Evolutionary conservation across 2,113 vertebrate species (phyloP).

Genomic region (Phainopepla nitens): DNA sequence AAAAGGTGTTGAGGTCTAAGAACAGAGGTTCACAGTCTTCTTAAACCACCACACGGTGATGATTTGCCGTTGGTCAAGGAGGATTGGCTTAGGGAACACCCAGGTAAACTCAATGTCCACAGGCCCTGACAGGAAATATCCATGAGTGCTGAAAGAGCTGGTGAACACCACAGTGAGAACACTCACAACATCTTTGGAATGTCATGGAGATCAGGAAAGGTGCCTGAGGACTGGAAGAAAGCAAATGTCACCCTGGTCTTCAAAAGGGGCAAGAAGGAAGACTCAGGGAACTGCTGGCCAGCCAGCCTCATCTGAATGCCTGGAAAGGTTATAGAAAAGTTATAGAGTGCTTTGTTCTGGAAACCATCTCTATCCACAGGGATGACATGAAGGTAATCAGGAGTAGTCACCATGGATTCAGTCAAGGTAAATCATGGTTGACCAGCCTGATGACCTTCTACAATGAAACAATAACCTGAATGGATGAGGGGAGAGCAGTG

Average conservation of each 20-base stretch:
- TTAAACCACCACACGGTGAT: background rate
- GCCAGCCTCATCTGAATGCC: background rate
- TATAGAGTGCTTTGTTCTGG: background rate
- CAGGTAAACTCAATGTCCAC: background rate
- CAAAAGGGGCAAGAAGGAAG: background rate
- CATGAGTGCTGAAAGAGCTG: background rate
- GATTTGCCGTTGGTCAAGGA: background rate
- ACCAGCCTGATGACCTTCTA: background rate
- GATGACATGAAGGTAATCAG: background rate
- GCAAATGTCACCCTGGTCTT: background rate
- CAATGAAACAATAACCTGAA: background rate
- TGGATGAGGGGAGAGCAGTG: background rate
- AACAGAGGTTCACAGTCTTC: background rate
- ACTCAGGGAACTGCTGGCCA: fast-evolving
- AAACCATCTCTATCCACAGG: background rate
- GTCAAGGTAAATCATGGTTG: background rate
- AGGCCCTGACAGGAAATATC: background rate
- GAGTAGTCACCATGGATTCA: background rate
- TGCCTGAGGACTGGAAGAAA: background rate
- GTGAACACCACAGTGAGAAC: background rate
- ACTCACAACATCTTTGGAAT: background rate
- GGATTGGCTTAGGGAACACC: background rate
- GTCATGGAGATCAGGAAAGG: background rate
- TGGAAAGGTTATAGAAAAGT: background rate
- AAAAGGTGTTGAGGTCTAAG: background rate